Percentiles rank a stretch among this genome's conserved stretches.
These are phyloP conservation scores for Orthonychiurus folsomi DNA, from an alignment of 2,888 invertebrate species.

Conservation along the genomic window DNA sequence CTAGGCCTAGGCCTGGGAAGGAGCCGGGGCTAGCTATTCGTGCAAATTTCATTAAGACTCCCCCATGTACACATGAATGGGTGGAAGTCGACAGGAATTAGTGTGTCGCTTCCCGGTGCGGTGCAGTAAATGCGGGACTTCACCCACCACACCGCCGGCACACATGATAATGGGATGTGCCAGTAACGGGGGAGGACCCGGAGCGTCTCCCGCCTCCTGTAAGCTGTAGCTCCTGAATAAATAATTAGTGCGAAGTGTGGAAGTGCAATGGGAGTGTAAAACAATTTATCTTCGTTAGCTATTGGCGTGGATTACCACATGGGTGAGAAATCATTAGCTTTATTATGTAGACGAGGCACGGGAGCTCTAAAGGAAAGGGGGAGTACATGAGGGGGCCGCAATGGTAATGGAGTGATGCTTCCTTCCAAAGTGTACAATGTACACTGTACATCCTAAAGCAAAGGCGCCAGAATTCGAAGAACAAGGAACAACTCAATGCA, in stretches of 20 bases:
- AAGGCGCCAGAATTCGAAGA: background rate
- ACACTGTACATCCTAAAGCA: background rate
- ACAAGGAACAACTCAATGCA: background rate
- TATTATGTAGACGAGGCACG: background rate
- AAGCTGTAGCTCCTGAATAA: constrained; percentile 6
- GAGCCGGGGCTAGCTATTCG: constrained; percentile 4
- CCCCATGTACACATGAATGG: constrained; percentile 12
- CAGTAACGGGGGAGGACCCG: too few species aligned
- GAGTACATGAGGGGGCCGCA: too few species aligned
- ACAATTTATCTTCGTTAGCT: constrained; percentile 40
- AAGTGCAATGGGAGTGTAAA: constrained; percentile 30
- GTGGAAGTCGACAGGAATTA: constrained; percentile 13
- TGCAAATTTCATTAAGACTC: constrained; percentile 21
- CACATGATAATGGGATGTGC: constrained; percentile 19
- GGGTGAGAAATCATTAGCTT: constrained; percentile 1
- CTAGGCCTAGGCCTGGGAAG: too few species aligned
- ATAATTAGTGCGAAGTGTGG: background rate
- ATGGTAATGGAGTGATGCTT: too few species aligned
- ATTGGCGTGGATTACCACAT: constrained; percentile 1
- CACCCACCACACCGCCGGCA: background rate
- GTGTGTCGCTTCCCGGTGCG: constrained; percentile 2
- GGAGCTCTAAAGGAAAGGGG: too few species aligned
- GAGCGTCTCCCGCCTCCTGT: constrained; percentile 12
- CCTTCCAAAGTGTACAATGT: too few species aligned
- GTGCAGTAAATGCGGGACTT: background rate